Base-by-base conservation (phyloP, 92 coral and sea anemone genomes). In the Bergia sp. region DNA sequence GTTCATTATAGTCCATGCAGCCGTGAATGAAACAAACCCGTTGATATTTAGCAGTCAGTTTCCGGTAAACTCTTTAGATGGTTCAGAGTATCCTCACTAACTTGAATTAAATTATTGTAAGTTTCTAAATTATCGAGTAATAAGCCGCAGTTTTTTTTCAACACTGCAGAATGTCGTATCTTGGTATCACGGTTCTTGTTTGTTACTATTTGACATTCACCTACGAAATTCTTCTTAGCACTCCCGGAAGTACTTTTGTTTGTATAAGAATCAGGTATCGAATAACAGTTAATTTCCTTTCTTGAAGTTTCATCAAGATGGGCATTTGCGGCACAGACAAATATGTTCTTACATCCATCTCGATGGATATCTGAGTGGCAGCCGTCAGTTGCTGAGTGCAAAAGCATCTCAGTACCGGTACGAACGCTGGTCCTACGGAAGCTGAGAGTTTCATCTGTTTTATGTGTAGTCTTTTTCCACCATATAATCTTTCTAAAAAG, bases 401-500 rank as follows among this genome's bases (percentile, higher is more conserved):
- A 18, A 15, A 36, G 10, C 5, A 66, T 84, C 37, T 84, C 87
- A 2, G 87, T 84, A 16, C 77, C 21, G 0, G 86, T 82, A 18
- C 85, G 85, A 57, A 80, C 10, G 12, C 85, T 80, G 23, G 61
- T 58, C 7, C 86, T 71, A 7, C 12, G 58, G 12, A 50, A 67
- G 45, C 37, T 53, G 36, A 13, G 37, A 8, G 40, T 53, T 8
- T 77, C 82, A 3, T 77, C 47, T n/a, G 15, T 20, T 36, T 16
- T 65, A 16, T n/a, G 5, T 23, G 79, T n/a, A 10, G 58, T 85
- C 38, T 53, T 45, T 15, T 91, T 86, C 71, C 92, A 89, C 40
- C 64, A 84, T 37, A 86, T 69, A 1, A 88, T 44, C 16, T 84
- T 73, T 76, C 69, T 50, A 69, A 95, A 83, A 36, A 95, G 81